A percentile compares a stretch with the other conserved stretches of the same genome.
Conservation (phyloP, 2,113 vertebrate genomes). For the Bos javanicus region DNA sequence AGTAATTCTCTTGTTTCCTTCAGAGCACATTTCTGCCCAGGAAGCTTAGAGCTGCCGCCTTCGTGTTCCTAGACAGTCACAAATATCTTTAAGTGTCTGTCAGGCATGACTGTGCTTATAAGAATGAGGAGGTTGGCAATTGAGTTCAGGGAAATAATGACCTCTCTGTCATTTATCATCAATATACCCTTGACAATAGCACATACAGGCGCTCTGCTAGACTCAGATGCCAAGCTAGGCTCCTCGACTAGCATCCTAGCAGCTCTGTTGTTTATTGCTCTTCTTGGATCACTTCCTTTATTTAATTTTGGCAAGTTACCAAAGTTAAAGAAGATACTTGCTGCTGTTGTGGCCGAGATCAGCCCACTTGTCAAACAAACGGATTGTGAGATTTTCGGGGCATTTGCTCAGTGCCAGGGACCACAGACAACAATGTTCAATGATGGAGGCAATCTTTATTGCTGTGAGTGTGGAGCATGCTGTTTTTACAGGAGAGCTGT, state of each 20-base stretch:
- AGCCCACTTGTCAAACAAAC: slow-evolving; percentile 71
- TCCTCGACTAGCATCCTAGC: not conserved
- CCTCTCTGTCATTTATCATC: slow-evolving; percentile 50
- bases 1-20: not conserved
- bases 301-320: slow-evolving; percentile 6
- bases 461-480: slow-evolving; percentile 26
- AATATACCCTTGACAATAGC: slow-evolving; percentile 11
- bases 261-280: not conserved
- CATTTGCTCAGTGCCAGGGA: slow-evolving; percentile 45
- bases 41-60: not conserved
- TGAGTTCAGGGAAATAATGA: slow-evolving; percentile 45
- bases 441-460: slow-evolving; percentile 65
- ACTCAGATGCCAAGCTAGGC: not conserved
- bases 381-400: slow-evolving; percentile 38
- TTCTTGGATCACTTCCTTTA: slow-evolving; percentile 1
- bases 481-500: slow-evolving; percentile 53
- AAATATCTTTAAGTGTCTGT: slow-evolving; percentile 36
- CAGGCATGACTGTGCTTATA: slow-evolving; percentile 58
- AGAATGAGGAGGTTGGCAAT: slow-evolving; percentile 24
- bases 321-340: slow-evolving; percentile 33
- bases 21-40: not conserved
- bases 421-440: slow-evolving; percentile 58
- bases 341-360: slow-evolving; percentile 26
- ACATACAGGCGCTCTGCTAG: not conserved
- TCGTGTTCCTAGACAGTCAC: not conserved